Evolutionary conservation across 1,140 invertebrate species (phyloP), one percentile per base, ranked within the genome.

Genomic region (Philopotamus ludificatus): DNA sequence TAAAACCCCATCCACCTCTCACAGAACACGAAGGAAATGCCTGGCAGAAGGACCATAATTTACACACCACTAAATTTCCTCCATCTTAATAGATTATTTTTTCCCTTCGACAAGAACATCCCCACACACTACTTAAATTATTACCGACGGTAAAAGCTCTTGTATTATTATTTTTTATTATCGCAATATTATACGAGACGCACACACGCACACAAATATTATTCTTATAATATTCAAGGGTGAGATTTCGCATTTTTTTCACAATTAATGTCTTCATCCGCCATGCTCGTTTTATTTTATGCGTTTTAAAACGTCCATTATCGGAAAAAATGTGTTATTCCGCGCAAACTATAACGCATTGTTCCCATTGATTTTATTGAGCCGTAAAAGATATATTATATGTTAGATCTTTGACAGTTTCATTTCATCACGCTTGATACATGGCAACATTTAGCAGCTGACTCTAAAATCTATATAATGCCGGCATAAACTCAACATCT

Each of bases 31-130:
- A 51, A 60, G 67, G 67, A 65, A 61, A 58, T 26, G 67, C 28
- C 34, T 41, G 41, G 23, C 45, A 50, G 44, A 58, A 55, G 63
- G 59, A 20, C 50, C 59, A 44, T 70, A 70, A 70, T 70, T 70
- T 70, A 70, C 68, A 65, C 68, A 20, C 68, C 68, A 70, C 60
- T 70, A 70, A 70, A 70, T 66, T 70, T 66, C 62, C 63, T 66
- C 59, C 53, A n/a, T 70, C 68, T 55, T 61, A 58, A 70, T 70
- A 66, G 64, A 66, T 66, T 70, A 66, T 70, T 70, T 66, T 61
- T 70, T 66, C 47, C 61, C 65, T 60, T 47, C 60, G 28, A 34
- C 28, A 4, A n/a, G 59, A 44, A 26, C 67, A 44, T 50, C 41
- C 54, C 60, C 26, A 41, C n/a, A n/a, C 20, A 50, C 15, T 50